Base-by-base conservation (phyloP, 2,797 vertebrate species). In the Sphenopsis melanotis region DNA sequence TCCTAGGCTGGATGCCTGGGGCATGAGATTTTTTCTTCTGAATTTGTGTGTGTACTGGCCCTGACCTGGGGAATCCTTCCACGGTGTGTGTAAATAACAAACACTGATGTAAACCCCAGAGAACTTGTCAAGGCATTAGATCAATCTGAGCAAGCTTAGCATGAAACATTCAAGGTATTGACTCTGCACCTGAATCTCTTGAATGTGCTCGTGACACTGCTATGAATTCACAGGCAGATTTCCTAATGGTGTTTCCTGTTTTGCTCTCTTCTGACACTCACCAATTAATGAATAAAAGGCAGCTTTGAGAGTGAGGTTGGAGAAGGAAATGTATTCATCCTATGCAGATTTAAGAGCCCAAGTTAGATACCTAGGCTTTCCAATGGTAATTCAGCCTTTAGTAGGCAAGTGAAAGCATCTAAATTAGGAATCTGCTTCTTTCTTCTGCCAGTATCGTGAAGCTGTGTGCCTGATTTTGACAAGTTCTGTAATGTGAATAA, bases 281-380 rank as follows among this genome's bases (percentile, higher is more conserved):
- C 34, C 66, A 89, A 66, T 90, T 94, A 93, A 30, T 46, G 81
- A 82, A 70, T 87, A 83, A 92, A 95, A 90, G n/a, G 32, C 64
- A 79, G 37, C 71, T 91, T 83, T 89, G 68, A 85, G 30, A 83
- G 56, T 0, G 9, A 74, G 64, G 23, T 11, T 46, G 56, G 23
- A 69, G 80, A 55, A 90, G 71, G 70, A 82, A 59, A 56, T 78
- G 10, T 77, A 75, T 91, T 94, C 64, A 49, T 74, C 23, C 52
- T 9, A 74, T 56, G 26, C 52, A 83, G 49, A 64, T 68, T 77
- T 83, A 53, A 85, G 71, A 87, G 61, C 44, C 57, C 23, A 60
- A 87, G 34, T 75, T 74, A 42, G 64, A 23, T 75, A 92, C 72
- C 93, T 80, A 19, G n/a, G 37, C 61, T 82, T 92, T 95, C 59